phyloP scores from a whole-genome alignment of 2,888 invertebrate genomes.

The Macropis europaea region DNA sequence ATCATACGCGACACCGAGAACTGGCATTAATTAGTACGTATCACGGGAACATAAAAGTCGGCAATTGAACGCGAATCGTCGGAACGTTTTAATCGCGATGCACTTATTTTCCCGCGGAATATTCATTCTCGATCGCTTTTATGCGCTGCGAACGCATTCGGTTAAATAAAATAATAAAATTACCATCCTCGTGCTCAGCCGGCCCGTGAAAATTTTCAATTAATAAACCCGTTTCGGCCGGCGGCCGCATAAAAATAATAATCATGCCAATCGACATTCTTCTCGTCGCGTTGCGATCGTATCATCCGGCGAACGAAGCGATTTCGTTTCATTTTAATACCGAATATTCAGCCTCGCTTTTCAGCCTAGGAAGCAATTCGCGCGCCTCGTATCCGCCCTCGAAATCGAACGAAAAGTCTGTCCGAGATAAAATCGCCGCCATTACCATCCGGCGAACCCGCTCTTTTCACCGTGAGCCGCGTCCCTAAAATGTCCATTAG shows the following conservation, averaged over 20 bases:
- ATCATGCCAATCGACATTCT: neutral
- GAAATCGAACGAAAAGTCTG: slow-evolving; percentile 2
- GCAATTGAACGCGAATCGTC: slow-evolving; percentile 14
- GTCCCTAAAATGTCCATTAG: slow-evolving; percentile 61
- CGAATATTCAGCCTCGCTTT: neutral
- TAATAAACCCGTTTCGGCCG: neutral
- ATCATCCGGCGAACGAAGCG: too few species aligned
- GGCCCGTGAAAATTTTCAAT: neutral
- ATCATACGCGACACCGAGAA: neutral
- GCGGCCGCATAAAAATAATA: neutral
- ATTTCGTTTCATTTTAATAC: slow-evolving; percentile 1
- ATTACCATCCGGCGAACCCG: neutral
- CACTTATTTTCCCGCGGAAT: neutral
- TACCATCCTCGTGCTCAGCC: neutral
- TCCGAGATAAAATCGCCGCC: slow-evolving; percentile 18
- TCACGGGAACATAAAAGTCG: slow-evolving; percentile 9
- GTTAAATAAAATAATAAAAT: slow-evolving; percentile 8
- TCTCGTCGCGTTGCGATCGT: too few species aligned
- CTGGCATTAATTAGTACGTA: slow-evolving; percentile 18
- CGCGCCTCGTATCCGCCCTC: neutral
- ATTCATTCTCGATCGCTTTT: slow-evolving; percentile 8
- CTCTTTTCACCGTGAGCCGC: neutral
- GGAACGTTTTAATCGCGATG: neutral
- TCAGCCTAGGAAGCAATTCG: neutral
- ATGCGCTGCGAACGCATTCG: neutral